Base-by-base conservation (phyloP, 2,888 invertebrate genomes). In the Actias luna region DNA sequence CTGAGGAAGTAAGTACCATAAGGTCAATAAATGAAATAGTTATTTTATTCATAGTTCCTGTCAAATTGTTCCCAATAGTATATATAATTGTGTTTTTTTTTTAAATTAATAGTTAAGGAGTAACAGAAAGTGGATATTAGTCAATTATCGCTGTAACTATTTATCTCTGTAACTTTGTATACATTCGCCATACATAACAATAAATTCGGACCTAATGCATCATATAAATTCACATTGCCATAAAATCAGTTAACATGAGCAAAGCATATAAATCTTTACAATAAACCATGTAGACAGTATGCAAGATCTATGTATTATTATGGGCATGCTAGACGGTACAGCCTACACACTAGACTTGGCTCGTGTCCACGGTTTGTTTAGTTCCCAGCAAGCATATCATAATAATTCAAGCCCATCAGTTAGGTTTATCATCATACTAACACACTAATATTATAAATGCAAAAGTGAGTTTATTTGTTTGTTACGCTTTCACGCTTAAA, bases 271-370 rank as follows among this genome's bases (percentile, higher is more conserved):
- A 55, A 55, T 29, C 52, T 55, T 55, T 1, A 55, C 52, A 29
- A 27, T 27, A 27, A 27, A 55, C 52, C 29, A 55, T 55, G 52
- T 55, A 55, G 18, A 29, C 52, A 29, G 52, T 2, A n/a, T 27
- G 29, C 29, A 27, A 55, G 29, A 14, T 55, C 27, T 55, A 16
- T 55, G 16, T 55, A 55, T 29, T 55, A 55, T 16, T 8, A 27
- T 29, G 29, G 52, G 16, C 52, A 55, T 18, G 12, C 52, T 29
- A 55, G 14, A 55, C 5, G 25, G 5, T 25, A 25, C 50, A 50
- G 52, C 29, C 29, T 55, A 55, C 52, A 55, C 16, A 16, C 25
- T 55, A 55, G 52, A 55, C 14, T 55, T 55, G 52, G 52, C 52
- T 29, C 27, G 52, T 55, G 29, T 55, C 52, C 52, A 55, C 27